These are phyloP conservation scores for Cynoglossus semilaevis DNA, from an alignment of 2,113 vertebrate species.

Conservation along the genomic window DNA sequence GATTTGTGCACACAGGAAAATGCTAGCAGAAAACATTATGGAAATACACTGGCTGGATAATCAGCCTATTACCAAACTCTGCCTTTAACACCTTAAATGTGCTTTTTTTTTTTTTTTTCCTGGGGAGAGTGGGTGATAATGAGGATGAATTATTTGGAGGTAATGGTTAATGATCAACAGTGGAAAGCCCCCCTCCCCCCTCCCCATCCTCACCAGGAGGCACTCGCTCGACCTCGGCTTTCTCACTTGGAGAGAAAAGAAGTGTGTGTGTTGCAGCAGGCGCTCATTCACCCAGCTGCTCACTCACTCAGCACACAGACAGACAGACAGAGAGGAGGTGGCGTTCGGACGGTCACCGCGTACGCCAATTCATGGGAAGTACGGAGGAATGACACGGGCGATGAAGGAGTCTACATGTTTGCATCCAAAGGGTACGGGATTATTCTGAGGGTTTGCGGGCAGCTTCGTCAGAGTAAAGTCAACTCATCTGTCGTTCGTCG, in stretches of 20 bases:
- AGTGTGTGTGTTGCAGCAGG: constrained; percentile 52
- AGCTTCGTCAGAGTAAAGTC: constrained; percentile 7
- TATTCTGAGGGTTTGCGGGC: no score
- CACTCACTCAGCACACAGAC: constrained; percentile 29
- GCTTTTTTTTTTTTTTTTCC: no score
- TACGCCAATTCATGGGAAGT: no score
- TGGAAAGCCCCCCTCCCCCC: no score
- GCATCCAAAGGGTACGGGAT: no score
- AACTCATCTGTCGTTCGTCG: constrained; percentile 15
- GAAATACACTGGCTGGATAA: constrained; percentile 23
- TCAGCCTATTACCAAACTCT: constrained; percentile 43
- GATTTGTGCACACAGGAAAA: constrained; percentile 34
- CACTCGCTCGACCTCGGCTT: constrained; percentile 52
- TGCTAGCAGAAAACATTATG: not conserved
- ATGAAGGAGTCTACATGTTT: no score
- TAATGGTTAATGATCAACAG: constrained; percentile 37
- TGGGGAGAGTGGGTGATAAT: constrained; percentile 30
- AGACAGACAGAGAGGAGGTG: not conserved
- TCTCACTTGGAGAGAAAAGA: constrained; percentile 36
- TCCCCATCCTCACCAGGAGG: constrained; percentile 58
- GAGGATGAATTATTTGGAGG: constrained; percentile 32
- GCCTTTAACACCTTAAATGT: constrained; percentile 45
- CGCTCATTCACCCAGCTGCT: constrained; percentile 62
- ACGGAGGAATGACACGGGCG: no score
- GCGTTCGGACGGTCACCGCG: no score